These are phyloP conservation scores for Eulemur rufifrons DNA, from an alignment of 2,113 vertebrate genomes.

Conservation along the genomic window DNA sequence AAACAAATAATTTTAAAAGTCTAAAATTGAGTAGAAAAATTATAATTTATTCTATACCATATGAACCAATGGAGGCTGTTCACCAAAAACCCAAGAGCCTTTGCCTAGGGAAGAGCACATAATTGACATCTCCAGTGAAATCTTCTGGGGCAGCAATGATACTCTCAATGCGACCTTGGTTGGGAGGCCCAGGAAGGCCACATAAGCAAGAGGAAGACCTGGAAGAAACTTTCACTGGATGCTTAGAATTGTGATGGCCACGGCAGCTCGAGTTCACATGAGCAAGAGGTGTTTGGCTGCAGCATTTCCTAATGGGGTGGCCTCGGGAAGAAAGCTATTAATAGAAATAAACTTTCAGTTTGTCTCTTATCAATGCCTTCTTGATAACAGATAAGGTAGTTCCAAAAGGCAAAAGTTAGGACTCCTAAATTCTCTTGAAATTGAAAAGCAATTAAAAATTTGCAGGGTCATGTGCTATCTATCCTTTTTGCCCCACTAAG, in stretches of 20 bases:
- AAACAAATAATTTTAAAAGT: conserved; percentile 21
- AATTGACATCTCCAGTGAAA: not conserved
- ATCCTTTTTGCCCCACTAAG: not conserved
- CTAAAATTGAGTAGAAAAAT: not conserved
- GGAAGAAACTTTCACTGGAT: not conserved
- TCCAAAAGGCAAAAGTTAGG: not conserved
- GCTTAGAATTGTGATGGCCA: not conserved
- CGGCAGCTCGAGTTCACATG: too few species aligned
- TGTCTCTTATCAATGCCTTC: not conserved
- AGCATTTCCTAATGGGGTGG: not conserved
- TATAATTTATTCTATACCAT: not conserved
- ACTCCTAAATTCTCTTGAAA: not conserved
- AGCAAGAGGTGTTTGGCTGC: not conserved
- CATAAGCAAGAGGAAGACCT: not conserved
- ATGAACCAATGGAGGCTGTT: not conserved
- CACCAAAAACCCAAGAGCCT: not conserved
- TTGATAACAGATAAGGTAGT: not conserved
- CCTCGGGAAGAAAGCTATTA: not conserved
- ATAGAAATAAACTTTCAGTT: not conserved
- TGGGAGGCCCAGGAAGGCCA: not conserved
- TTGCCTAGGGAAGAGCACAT: not conserved
- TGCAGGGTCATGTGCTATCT: not conserved
- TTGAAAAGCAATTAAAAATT: not conserved
- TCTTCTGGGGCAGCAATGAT: not conserved
- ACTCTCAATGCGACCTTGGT: not conserved